Evolutionary conservation across 2,113 vertebrate genomes (phyloP).

Genomic region (Quiscalus mexicanus): DNA sequence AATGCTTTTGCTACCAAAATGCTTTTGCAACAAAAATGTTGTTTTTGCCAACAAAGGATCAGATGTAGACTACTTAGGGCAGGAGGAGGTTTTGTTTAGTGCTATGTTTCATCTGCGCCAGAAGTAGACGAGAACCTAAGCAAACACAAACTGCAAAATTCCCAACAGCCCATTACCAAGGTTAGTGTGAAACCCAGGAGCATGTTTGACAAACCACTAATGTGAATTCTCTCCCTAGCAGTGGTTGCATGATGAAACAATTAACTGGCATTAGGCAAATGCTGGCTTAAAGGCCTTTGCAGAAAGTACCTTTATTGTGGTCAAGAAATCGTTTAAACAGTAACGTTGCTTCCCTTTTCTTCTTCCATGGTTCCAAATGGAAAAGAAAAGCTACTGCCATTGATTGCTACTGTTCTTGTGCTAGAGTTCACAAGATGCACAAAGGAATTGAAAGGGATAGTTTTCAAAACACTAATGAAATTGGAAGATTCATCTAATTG

Average conservation of each 20-base stretch:
- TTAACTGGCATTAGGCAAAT: not conserved
- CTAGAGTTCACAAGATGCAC: conserved; percentile 77
- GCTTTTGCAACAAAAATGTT: too few relatives aligned
- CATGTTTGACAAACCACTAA: not conserved
- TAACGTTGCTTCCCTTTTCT: not conserved
- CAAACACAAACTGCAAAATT: not conserved
- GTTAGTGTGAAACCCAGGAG: not conserved
- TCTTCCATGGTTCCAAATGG: conserved; percentile 72
- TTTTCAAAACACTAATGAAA: conserved; percentile 77
- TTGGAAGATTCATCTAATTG: conserved; percentile 56
- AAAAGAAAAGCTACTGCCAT: conserved; percentile 73
- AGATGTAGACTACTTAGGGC: not conserved
- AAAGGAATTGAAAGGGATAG: conserved; percentile 60
- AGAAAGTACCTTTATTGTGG: not conserved
- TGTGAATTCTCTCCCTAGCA: not conserved
- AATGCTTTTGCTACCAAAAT: not conserved
- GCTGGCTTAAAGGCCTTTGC: not conserved
- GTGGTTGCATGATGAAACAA: not conserved
- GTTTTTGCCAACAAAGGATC: not conserved
- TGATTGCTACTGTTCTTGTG: conserved; percentile 84
- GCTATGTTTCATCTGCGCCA: not conserved
- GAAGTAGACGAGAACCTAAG: not conserved
- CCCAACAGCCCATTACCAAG: not conserved
- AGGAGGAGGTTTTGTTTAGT: not conserved
- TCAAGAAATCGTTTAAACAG: not conserved